These are phyloP conservation scores for Corella eumyota DNA, from an alignment of 23 tunicate species.

Conservation along the genomic window DNA sequence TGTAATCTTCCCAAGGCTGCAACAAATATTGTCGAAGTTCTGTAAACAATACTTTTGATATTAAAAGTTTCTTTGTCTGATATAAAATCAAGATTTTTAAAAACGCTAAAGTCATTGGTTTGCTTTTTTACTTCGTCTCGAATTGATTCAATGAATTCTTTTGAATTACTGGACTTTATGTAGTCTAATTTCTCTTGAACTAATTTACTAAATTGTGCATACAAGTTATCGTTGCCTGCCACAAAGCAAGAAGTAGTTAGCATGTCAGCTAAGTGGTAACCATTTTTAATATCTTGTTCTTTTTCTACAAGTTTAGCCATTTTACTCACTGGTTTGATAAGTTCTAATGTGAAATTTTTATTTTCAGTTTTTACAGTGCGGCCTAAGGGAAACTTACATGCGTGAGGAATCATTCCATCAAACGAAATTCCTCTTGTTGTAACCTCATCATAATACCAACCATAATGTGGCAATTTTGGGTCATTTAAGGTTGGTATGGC, in stretches of 20 bases:
- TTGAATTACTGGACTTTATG: too few species aligned
- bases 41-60: conserved; percentile 3
- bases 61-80: too few species aligned
- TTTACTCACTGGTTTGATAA: conserved; percentile 20
- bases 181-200: too few species aligned
- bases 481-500: conserved; percentile 6
- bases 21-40: neutral
- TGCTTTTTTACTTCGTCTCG: too few species aligned
- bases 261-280: conserved; percentile 21
- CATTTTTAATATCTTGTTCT: conserved; percentile 14
- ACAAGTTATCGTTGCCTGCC: conserved; percentile 5
- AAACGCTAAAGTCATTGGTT: too few species aligned
- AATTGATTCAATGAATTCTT: too few species aligned
- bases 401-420: conserved; percentile 42
- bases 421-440: conserved; percentile 22
- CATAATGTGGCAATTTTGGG: neutral
- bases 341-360: conserved; percentile 5
- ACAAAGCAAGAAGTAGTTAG: conserved; percentile 26
- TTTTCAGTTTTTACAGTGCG: conserved; percentile 11
- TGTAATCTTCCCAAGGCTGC: neutral
- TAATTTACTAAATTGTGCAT: neutral
- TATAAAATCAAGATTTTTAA: too few species aligned
- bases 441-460: conserved; percentile 20
- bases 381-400: conserved; percentile 31
- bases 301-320: conserved; percentile 15